Evolutionary conservation across 2,797 vertebrate genomes (phyloP).

Genomic region (Pseudochaenichthys georgianus): DNA sequence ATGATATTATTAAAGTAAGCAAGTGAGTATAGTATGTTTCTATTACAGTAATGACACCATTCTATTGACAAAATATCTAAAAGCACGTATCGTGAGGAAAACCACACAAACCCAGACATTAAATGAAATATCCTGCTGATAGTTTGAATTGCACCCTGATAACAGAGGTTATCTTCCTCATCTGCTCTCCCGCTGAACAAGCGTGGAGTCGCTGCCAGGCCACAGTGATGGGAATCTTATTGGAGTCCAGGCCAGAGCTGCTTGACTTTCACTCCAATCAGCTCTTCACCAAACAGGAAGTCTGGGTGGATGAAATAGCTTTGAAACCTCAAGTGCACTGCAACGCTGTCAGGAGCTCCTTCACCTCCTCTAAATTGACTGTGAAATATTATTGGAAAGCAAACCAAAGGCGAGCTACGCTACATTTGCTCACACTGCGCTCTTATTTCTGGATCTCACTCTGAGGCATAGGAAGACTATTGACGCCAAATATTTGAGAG

Average conservation of each 20-base stretch:
- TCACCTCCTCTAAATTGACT: slow-evolving; percentile 65
- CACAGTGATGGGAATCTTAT: slow-evolving; percentile 60
- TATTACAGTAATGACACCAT: not conserved
- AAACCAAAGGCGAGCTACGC: slow-evolving; percentile 53
- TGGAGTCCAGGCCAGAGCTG: slow-evolving; percentile 54
- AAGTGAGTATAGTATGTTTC: no score
- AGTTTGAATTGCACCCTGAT: slow-evolving; percentile 40
- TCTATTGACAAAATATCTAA: not conserved
- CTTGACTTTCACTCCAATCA: slow-evolving; percentile 66
- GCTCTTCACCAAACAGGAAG: slow-evolving; percentile 69
- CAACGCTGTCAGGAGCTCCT: slow-evolving; percentile 53
- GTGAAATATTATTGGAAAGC: slow-evolving; percentile 68
- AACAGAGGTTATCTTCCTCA: slow-evolving; percentile 46
- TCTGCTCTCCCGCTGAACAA: slow-evolving; percentile 51
- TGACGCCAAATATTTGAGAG: not conserved
- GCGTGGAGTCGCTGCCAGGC: slow-evolving; percentile 63
- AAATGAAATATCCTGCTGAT: slow-evolving; percentile 26
- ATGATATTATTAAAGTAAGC: no score
- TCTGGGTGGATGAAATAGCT: slow-evolving; percentile 67
- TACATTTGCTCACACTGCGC: slow-evolving; percentile 27
- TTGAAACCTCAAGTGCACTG: slow-evolving; percentile 50
- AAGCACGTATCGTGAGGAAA: not conserved
- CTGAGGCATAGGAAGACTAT: slow-evolving; percentile 10
- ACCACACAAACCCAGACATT: not conserved
- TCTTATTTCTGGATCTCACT: slow-evolving; percentile 46